These are phyloP conservation scores for Sturmia bella DNA, from an alignment of 2,888 invertebrate species.

Conservation along the genomic window DNA sequence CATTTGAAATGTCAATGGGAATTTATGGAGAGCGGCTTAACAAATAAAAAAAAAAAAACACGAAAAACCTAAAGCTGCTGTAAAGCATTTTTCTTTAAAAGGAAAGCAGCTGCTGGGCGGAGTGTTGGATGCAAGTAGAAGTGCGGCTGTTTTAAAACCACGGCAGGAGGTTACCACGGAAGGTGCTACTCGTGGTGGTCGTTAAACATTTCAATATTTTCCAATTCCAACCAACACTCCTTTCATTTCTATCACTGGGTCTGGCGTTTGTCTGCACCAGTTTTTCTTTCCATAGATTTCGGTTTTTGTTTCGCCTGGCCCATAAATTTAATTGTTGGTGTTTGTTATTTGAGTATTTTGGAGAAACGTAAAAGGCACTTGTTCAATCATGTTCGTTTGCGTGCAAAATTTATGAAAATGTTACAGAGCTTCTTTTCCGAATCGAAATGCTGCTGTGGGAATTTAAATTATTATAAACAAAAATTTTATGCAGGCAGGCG, in stretches of 20 bases:
- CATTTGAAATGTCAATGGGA: conserved; percentile 65
- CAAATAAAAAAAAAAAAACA: conserved; percentile 9
- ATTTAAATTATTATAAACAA: conserved; percentile 60
- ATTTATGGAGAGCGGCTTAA: conserved; percentile 61
- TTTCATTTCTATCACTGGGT: conserved; percentile 15
- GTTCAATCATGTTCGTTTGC: conserved; percentile 50
- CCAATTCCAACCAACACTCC: conserved; percentile 45
- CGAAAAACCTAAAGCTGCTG: not conserved
- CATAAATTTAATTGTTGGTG: conserved; percentile 59
- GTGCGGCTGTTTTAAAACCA: not conserved
- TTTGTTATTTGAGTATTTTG: conserved; percentile 55
- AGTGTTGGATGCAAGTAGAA: not conserved
- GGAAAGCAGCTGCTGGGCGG: not conserved
- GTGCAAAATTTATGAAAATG: conserved; percentile 60
- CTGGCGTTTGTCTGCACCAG: not conserved
- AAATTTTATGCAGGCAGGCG: conserved; percentile 47
- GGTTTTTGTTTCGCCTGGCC: conserved; percentile 2
- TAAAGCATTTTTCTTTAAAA: not conserved
- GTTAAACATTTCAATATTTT: conserved; percentile 36
- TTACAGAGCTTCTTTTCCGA: conserved; percentile 46
- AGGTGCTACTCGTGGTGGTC: conserved; percentile 57
- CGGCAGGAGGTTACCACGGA: conserved; percentile 58
- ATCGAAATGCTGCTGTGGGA: conserved; percentile 53
- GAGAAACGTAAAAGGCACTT: conserved; percentile 25
- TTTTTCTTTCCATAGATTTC: conserved; percentile 19